phyloP scores from a whole-genome alignment of 2,888 invertebrate species.

The Hybos culiciformis region DNA sequence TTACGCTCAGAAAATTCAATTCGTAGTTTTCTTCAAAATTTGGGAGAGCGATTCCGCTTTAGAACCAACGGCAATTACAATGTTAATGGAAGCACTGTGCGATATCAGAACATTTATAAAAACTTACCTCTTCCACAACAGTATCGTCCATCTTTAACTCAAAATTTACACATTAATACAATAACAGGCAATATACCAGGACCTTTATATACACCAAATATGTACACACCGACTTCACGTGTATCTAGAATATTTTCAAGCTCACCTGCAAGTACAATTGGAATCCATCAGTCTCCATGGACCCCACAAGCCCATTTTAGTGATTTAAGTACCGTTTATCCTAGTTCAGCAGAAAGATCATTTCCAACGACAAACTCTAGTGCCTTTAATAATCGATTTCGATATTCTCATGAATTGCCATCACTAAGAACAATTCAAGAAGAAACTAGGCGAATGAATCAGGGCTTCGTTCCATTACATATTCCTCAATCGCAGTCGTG shows the following conservation, averaged over 20 bases:
- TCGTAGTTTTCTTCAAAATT: conserved; percentile 39
- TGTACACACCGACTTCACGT: conserved; percentile 36
- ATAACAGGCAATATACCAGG: conserved; percentile 18
- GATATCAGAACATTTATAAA: conserved; percentile 31
- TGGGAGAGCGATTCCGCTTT: conserved; percentile 27
- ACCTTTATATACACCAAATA: conserved; percentile 22
- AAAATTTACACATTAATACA: conserved; percentile 31
- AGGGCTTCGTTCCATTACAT: conserved; percentile 47
- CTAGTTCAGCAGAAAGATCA: conserved; percentile 66
- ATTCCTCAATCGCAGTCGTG: conserved; percentile 47
- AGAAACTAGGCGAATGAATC: conserved; percentile 43
- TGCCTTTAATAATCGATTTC: conserved; percentile 25
- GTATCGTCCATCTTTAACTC: conserved; percentile 20
- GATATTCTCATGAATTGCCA: conserved; percentile 60
- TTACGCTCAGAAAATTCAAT: conserved; percentile 52
- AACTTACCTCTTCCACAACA: conserved; percentile 15
- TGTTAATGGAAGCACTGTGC: conserved; percentile 17
- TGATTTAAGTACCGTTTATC: conserved; percentile 75
- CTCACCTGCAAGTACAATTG: conserved; percentile 48
- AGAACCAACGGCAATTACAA: conserved; percentile 17
- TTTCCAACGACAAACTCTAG: conserved; percentile 65
- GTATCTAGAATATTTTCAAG: conserved; percentile 46
- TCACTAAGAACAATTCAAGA: conserved; percentile 57
- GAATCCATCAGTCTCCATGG: conserved; percentile 43
- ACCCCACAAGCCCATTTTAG: conserved; percentile 60